Evolutionary conservation across 1,140 invertebrate species (phyloP), one percentile per base, ranked within the genome.

Genomic region (Papilio polyxenes): DNA sequence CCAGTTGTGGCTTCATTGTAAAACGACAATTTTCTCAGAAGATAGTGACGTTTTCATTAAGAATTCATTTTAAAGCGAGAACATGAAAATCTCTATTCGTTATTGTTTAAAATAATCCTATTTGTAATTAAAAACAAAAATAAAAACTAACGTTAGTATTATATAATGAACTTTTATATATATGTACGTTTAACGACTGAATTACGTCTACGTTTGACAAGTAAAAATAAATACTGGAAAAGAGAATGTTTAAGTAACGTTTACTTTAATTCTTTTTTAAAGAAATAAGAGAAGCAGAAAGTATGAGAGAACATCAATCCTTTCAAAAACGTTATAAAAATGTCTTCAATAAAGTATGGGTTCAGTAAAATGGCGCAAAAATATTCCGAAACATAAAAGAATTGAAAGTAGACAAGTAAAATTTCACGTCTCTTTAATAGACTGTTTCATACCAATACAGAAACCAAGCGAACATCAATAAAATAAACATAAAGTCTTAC

Each of bases 401-500:
- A 72, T 72, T 72, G 15, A 17, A 37, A 72, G 40, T 17, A 15
- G 17, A 13, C 31, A 72, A 72, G 65, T 5, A 72, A 37, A 72
- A 37, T 37, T 72, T 72, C 0, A 72, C 65, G 65, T 11, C 31
- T 72, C 75, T 77, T 77, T 53, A 31, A 77, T 53, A 77, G 31
- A 23, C 51, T 51, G 37, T 53, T 51, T 53, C 75, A 53, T 56
- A 53, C 44, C 75, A 53, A 53, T 77, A 76, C 51, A 53, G 49
- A 53, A 77, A 77, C 44, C 51, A 31, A 77, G 75, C 51, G 13
- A 77, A 77, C 49, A 53, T 49, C 75, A 53, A 31, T 53, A 77
- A 77, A 77, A 77, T 77, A 77, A 77, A 77, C 49, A 77, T 77
- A 77, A 77, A 77, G 31, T 77, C 75, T 77, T 77, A 53, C 75